Evolutionary conservation across 1,140 invertebrate species (phyloP), one percentile per base, ranked within the genome.

Genomic region (Cylas formicarius): DNA sequence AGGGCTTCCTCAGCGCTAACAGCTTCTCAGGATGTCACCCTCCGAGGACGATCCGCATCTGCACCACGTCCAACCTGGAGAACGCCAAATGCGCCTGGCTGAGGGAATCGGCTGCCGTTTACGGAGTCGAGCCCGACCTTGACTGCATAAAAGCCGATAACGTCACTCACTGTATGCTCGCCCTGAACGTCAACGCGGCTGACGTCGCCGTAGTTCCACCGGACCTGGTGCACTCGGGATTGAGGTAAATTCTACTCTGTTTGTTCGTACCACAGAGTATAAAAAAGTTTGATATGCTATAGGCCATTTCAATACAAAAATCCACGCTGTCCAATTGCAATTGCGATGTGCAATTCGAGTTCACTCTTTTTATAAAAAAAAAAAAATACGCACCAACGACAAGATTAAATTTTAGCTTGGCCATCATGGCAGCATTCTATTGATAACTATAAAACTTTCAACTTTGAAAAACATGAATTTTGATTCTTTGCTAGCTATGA

Each of bases 81-180:
- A 72, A 75, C 21, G 71, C 74, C 20, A 89, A 90, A 55, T 90
- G 87, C 56, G 70, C 76, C 7, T 84, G 80, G 78, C 56, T 89
- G 51, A 72, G 75, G 48, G 77, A 84, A 55, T 79, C 78, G 0
- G 74, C 80, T 0, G 67, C 74, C 2, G 78, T 81, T 1, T 78
- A 82, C 53, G 82, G 84, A 1, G 66, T 89, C 0, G 72, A 80
- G 43, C 86, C 86, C 0, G 71, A 75, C n/a, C 67, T 90, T 8
- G 74, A 78, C 23, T 90, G 86, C 50, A 56, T 76, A 0, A 65
- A 74, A 36, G 68, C 72, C 22, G 53, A 57, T 6, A 71, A 66
- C 23, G 55, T 65, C 16, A 60, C 67, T 0, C 68, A 73, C 4
- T 92, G 89, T 55, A 73, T 91, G 65, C 58, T 76, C 6, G 72